Conservation (phyloP, 1,140 invertebrate genomes). For the Brachionus koreanus region DNA sequence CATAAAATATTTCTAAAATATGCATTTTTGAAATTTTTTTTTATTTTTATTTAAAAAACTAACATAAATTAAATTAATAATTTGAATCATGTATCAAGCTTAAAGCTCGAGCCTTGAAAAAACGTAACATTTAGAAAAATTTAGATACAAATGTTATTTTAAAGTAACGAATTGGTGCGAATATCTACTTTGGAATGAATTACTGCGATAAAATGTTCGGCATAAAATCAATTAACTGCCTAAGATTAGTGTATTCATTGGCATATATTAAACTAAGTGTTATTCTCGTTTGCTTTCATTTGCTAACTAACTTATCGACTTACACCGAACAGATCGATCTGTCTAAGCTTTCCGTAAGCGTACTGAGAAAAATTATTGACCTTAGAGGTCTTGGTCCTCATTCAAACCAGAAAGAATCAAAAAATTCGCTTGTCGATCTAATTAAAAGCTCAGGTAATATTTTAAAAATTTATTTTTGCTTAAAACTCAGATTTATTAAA, state of each 20-base stretch:
- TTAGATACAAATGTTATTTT: neutral
- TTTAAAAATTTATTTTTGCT: neutral
- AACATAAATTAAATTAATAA: conserved; percentile 3
- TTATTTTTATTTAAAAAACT: neutral
- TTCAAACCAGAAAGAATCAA: neutral
- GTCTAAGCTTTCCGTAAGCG: neutral
- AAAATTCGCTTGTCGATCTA: neutral
- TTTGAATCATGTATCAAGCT: neutral
- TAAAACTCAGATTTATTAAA: neutral
- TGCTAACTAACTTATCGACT: neutral
- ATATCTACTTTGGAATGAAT: neutral
- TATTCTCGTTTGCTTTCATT: neutral
- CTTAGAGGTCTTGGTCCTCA: neutral
- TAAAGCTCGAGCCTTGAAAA: neutral
- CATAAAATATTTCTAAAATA: conserved; percentile 10
- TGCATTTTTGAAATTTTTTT: conserved; percentile 1
- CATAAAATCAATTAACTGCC: conserved; percentile 20
- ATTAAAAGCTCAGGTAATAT: neutral
- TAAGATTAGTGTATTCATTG: conserved; percentile 12
- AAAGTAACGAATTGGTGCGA: neutral
- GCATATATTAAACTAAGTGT: conserved; percentile 24
- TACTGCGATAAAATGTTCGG: neutral
- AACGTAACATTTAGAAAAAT: conserved; percentile 22
- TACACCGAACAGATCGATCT: conserved; percentile 16
- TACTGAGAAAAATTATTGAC: neutral